Base-by-base conservation (phyloP, 2,888 invertebrate genomes). In the Bugulina stolonifera region DNA sequence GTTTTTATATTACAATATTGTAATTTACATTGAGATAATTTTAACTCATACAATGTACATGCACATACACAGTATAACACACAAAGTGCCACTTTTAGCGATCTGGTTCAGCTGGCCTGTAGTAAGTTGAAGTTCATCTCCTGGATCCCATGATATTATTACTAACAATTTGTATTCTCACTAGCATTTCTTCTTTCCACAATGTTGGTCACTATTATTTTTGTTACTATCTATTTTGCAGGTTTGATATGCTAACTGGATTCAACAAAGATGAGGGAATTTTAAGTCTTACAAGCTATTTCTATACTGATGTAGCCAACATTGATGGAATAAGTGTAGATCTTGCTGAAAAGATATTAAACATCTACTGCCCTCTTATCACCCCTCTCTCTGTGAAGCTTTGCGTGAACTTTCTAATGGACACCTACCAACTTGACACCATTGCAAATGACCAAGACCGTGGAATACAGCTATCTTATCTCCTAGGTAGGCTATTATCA, bases 241-340 rank as follows among this genome's bases (percentile, higher is more conserved):
- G 64, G 32, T 64, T 64, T 64, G 64, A 64, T 27, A 14, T 64
- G 64, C 32, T 64, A 14, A n/a, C 25, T 32, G 64, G 64, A 14
- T 3, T 64, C 2, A 64, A 64, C 27, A 27, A 34, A 64, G 32
- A 64, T 25, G 64, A 64, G 32, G 64, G 64, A 32, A 32, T 10
- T 14, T 14, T 64, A 64, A 25, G 5, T 3, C 29, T 34, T 14
- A 5, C 32, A 3, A n/a, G 22, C 25, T 43, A 43, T 43, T 10
- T 43, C 18, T 5, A 18, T 18, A 43, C 18, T 10, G 18, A 43
- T 18, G 18, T 43, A 18, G 25, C 64, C 5, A 3, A 10, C 18
- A 34, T 34, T 14, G 3, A 5, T 14, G 32, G 27, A 14, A 32
- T 25, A 32, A 25, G 27, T 32, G 32, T 64, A 14, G 32, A 32